These are phyloP conservation scores for Sesia bembeciformis DNA, from an alignment of 2,888 invertebrate species.

Conservation along the genomic window DNA sequence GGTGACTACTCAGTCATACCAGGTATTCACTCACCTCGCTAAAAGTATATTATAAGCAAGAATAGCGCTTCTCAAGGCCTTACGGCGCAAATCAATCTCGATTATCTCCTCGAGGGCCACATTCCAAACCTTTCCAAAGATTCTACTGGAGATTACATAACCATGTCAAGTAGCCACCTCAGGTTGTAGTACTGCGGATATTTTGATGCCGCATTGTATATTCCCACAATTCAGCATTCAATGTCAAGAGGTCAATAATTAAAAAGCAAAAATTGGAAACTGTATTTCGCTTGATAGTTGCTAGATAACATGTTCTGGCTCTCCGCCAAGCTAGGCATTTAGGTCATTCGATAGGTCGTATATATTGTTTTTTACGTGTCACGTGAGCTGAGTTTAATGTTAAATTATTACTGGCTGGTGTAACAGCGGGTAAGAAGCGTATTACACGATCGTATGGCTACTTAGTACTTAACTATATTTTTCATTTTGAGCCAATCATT, in stretches of 20 bases:
- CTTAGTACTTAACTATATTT: no score
- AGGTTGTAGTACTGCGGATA: background rate
- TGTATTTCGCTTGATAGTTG: slow-evolving; percentile 42
- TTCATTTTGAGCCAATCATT: no score
- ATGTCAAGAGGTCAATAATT: slow-evolving; percentile 56
- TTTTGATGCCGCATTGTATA: background rate
- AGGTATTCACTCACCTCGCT: no score
- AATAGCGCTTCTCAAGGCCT: no score
- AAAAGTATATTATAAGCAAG: no score
- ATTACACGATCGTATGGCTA: no score
- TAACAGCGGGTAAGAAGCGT: background rate
- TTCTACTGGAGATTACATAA: background rate
- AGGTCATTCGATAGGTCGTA: slow-evolving; percentile 39
- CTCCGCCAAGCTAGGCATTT: slow-evolving; percentile 47
- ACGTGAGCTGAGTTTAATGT: background rate
- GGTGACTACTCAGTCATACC: no score
- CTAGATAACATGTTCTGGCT: slow-evolving; percentile 57
- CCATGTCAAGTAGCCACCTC: background rate
- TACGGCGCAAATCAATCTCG: background rate
- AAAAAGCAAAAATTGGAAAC: slow-evolving; percentile 62
- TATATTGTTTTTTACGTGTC: background rate
- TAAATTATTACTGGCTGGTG: background rate
- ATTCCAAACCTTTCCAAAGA: background rate
- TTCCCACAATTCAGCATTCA: slow-evolving; percentile 17
- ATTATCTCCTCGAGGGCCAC: background rate